phyloP scores from a whole-genome alignment of 2,888 invertebrate species.

The Cosmia pyralina region DNA sequence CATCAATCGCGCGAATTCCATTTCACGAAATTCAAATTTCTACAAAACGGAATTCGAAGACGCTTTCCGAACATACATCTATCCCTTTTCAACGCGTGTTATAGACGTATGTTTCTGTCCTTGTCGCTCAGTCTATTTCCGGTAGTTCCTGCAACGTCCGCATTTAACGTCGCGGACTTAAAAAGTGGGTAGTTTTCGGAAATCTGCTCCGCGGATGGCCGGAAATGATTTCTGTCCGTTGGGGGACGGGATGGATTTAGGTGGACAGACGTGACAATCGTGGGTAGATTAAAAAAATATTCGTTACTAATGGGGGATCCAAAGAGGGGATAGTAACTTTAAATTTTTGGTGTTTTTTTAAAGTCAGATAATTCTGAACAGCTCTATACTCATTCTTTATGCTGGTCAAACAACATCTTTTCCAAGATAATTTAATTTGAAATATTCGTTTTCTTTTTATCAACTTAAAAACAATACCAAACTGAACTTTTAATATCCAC shows the following conservation, averaged over 20 bases:
- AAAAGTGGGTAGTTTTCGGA: conserved; percentile 87
- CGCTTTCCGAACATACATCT: conserved; percentile 52
- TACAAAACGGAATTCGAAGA: conserved; percentile 60
- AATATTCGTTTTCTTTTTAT: too few species aligned
- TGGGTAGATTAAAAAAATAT: conserved; percentile 61
- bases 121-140: conserved; percentile 88
- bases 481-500: background rate
- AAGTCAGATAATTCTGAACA: too few species aligned
- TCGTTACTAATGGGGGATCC: conserved; percentile 19
- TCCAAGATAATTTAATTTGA: too few species aligned
- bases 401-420: too few species aligned
- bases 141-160: conserved; percentile 82
- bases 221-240: conserved; percentile 88
- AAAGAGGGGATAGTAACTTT: background rate
- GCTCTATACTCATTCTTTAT: too few species aligned
- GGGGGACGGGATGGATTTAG: conserved; percentile 71
- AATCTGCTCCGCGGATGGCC: conserved; percentile 81
- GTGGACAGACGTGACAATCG: conserved; percentile 63
- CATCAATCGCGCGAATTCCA: conserved; percentile 64
- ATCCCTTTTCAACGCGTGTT: conserved; percentile 68
- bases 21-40: conserved; percentile 70
- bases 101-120: conserved; percentile 72
- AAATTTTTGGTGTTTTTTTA: background rate
- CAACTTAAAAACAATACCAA: too few species aligned
- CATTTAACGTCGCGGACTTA: conserved; percentile 84